phyloP scores from a whole-genome alignment of 53 echinoderm and acorn worm genomes.

The Echinarachnius parma region DNA sequence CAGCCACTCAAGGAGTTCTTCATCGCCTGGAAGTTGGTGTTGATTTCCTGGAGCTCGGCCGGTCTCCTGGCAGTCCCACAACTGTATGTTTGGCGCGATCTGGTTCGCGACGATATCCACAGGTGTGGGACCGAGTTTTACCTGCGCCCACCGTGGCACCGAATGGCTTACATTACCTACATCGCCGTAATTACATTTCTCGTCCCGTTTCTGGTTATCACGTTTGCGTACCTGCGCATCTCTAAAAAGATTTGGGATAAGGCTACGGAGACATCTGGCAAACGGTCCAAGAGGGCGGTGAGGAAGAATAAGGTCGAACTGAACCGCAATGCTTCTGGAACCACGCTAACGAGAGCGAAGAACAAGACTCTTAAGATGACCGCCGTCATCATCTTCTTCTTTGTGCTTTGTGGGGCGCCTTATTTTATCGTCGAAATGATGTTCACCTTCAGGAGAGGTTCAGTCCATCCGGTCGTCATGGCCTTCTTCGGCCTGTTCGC shows the following conservation, averaged over 20 bases:
- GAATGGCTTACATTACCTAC: conserved; percentile 69
- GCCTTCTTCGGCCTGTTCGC: conserved; percentile 75
- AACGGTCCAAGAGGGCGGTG: conserved; percentile 45
- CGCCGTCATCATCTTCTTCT: conserved; percentile 78
- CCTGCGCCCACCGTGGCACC: conserved; percentile 27
- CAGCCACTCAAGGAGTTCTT: conserved; percentile 78
- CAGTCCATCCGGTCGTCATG: conserved; percentile 24
- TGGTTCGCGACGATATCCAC: background rate
- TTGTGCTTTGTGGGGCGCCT: conserved; percentile 85
- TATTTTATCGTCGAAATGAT: conserved; percentile 77
- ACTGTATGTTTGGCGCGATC: conserved; percentile 64
- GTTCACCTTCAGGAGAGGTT: conserved; percentile 30
- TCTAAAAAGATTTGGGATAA: conserved; percentile 71
- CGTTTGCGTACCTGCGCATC: conserved; percentile 72
- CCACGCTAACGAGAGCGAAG: conserved; percentile 69
- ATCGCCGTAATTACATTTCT: conserved; percentile 72
- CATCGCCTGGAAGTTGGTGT: conserved; percentile 52
- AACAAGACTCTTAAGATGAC: conserved; percentile 92
- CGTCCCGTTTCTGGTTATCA: conserved; percentile 68
- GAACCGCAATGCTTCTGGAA: conserved; percentile 65
- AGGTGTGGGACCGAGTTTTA: conserved; percentile 53
- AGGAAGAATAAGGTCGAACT: conserved; percentile 72
- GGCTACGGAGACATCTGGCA: conserved; percentile 56
- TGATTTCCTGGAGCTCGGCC: conserved; percentile 67
- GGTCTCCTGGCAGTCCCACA: conserved; percentile 62